phyloP scores from a whole-genome alignment of 2,888 invertebrate genomes.

The Lithophane semibrunnea region DNA sequence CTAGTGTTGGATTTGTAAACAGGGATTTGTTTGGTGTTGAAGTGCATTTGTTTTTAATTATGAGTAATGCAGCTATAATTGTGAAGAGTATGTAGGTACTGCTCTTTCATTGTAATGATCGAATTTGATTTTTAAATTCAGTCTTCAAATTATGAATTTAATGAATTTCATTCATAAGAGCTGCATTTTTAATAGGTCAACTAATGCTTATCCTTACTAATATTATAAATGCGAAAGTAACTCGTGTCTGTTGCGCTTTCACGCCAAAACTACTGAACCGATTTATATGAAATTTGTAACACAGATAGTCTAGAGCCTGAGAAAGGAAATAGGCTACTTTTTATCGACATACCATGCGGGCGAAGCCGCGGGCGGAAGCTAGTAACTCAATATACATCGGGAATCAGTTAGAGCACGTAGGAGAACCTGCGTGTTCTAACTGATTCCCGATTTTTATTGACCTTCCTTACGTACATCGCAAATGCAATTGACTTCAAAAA shows the following conservation, averaged over 20 bases:
- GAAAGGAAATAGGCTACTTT: too few species aligned
- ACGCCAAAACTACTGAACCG: too few species aligned
- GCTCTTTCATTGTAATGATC: not conserved
- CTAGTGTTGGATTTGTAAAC: slow-evolving; percentile 36
- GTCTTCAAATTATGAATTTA: not conserved
- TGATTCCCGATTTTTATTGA: too few species aligned
- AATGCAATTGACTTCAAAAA: not conserved
- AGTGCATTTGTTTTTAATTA: slow-evolving; percentile 16
- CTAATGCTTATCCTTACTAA: too few species aligned
- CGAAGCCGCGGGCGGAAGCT: too few species aligned
- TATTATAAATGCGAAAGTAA: too few species aligned
- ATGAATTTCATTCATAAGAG: not conserved
- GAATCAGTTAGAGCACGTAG: not conserved
- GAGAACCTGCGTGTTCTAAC: too few species aligned
- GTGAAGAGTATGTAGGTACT: not conserved
- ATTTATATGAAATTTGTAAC: too few species aligned
- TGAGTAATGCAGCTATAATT: slow-evolving; percentile 22
- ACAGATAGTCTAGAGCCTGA: too few species aligned
- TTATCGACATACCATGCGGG: too few species aligned
- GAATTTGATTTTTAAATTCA: not conserved
- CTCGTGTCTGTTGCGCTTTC: too few species aligned
- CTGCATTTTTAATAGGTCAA: too few species aligned
- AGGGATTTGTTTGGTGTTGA: slow-evolving; percentile 26
- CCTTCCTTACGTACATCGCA: not conserved
- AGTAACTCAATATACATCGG: not conserved